Evolutionary conservation across 2,797 vertebrate genomes (phyloP).

Genomic region (Pantherophis vulpinus): DNA sequence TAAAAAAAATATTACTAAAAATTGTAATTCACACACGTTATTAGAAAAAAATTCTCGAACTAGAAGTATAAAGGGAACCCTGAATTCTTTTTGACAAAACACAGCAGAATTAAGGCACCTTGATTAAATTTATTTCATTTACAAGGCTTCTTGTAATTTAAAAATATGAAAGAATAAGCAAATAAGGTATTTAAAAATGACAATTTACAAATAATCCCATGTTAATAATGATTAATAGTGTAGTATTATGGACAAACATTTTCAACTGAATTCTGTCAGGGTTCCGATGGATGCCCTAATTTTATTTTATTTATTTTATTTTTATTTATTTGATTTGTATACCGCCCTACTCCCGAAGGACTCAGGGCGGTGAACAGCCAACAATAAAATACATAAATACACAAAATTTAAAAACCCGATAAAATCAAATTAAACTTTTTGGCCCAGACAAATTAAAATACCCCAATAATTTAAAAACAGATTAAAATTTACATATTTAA

Average conservation of each 20-base stretch:
- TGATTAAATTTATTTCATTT: slow-evolving; percentile 53
- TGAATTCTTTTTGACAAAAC: slow-evolving; percentile 57
- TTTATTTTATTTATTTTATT: no score
- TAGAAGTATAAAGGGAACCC: slow-evolving; percentile 66
- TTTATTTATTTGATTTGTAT: no score
- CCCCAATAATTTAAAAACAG: no score
- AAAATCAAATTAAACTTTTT: no score
- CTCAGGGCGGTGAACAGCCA: no score
- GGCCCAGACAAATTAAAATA: no score
- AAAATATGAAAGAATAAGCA: slow-evolving; percentile 57
- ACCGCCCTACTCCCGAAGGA: no score
- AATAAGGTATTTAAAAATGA: slow-evolving; percentile 68
- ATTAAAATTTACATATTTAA: no score
- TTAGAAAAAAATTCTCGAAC: slow-evolving; percentile 71
- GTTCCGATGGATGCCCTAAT: no score
- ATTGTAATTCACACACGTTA: slow-evolving; percentile 65
- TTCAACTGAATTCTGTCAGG: slow-evolving; percentile 39
- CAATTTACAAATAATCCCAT: slow-evolving; percentile 71
- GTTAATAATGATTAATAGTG: slow-evolving; percentile 58
- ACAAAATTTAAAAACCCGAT: no score
- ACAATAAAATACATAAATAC: no score
- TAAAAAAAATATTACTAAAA: neutral
- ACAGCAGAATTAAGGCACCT: slow-evolving; percentile 62
- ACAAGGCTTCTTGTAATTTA: slow-evolving; percentile 50
- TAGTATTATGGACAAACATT: slow-evolving; percentile 60